Evolutionary conservation across 1,140 invertebrate species (phyloP).

Genomic region (Dinoponera quadriceps): DNA sequence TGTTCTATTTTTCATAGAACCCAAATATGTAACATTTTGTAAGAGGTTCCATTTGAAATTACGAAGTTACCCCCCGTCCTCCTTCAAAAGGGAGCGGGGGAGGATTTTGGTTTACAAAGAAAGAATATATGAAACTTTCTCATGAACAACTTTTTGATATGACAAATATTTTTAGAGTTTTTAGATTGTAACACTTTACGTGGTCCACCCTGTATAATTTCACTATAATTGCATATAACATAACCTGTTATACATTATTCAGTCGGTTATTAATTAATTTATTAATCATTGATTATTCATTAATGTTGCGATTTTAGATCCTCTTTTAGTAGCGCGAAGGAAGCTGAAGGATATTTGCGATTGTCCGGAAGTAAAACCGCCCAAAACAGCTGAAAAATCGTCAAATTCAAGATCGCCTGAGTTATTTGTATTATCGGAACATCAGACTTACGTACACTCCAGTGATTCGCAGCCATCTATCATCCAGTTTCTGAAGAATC

Average conservation of each 20-base stretch:
- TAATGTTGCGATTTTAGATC: conserved; percentile 25
- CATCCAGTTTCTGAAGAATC: conserved; percentile 1
- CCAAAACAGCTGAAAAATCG: not conserved
- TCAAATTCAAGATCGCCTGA: not conserved
- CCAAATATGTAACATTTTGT: too few species aligned
- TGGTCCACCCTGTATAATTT: too few species aligned
- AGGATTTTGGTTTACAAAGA: too few species aligned
- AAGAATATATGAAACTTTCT: too few species aligned
- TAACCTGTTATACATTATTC: not conserved
- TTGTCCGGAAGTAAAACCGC: not conserved
- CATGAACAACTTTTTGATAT: too few species aligned
- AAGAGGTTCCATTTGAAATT: too few species aligned
- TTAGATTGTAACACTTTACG: too few species aligned
- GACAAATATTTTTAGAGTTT: too few species aligned
- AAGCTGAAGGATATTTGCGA: not conserved
- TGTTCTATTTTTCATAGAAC: too few species aligned
- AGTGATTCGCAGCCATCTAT: not conserved
- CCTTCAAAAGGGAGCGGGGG: too few species aligned
- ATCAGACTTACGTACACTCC: conserved; percentile 7
- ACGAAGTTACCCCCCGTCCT: too few species aligned
- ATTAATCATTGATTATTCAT: not conserved
- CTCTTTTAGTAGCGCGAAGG: not conserved
- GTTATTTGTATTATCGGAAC: not conserved
- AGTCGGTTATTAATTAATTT: not conserved
- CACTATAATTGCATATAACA: too few species aligned